Evolutionary conservation across 2,797 vertebrate genomes (phyloP).

Genomic region (Selene dorsalis): DNA sequence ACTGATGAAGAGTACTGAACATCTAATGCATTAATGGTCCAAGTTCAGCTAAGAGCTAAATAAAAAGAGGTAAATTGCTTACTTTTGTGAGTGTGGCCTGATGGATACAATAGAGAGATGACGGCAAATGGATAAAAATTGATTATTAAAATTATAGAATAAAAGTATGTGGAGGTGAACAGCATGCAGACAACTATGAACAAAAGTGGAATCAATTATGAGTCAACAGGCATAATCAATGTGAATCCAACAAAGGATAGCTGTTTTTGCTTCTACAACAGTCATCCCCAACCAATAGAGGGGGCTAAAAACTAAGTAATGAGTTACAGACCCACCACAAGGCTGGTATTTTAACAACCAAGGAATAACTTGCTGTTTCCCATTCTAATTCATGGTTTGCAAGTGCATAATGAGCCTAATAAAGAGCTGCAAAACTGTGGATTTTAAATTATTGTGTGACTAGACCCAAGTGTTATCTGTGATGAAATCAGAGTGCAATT

Average conservation of each 20-base stretch:
- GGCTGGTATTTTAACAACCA: neutral
- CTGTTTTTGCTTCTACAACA: conserved; percentile 1
- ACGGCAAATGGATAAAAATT: conserved; percentile 69
- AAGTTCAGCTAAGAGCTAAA: conserved; percentile 11
- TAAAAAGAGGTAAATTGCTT: conserved; percentile 82
- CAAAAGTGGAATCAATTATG: conserved; percentile 25
- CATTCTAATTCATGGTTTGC: conserved; percentile 24
- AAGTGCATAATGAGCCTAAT: conserved; percentile 1
- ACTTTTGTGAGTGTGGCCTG: conserved; percentile 89
- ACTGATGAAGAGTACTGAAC: conserved; percentile 6
- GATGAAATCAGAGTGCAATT: conserved; percentile 10
- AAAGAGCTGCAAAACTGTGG: neutral
- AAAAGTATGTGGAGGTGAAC: conserved; percentile 40
- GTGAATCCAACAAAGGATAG: neutral
- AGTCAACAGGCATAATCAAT: conserved; percentile 16
- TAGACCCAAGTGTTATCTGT: neutral
- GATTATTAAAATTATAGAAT: conserved; percentile 60
- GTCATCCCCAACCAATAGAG: conserved; percentile 74
- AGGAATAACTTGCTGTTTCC: conserved; percentile 12
- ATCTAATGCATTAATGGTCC: neutral
- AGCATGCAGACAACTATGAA: conserved; percentile 30
- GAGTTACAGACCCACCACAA: neutral
- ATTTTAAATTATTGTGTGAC: neutral
- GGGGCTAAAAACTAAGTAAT: conserved; percentile 73
- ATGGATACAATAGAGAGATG: conserved; percentile 83